Base-by-base conservation (phyloP, 2,113 vertebrate species). In the Rhegmatorhina hoffmannsi region DNA sequence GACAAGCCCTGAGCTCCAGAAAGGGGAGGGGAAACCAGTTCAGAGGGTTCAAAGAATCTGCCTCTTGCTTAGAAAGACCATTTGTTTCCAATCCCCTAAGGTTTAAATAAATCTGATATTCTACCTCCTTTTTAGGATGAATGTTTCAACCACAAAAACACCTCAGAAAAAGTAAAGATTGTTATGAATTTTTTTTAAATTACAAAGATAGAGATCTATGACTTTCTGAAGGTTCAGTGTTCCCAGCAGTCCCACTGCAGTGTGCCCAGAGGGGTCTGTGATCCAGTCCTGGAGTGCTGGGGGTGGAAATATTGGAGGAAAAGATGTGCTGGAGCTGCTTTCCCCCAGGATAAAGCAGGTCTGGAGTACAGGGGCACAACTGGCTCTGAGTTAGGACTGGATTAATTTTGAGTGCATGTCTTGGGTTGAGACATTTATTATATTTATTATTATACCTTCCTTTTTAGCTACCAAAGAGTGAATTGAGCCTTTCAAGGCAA, bases 251-350 rank as follows among this genome's bases (percentile, higher is more conserved):
- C 8, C 0, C 3, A 5, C 4, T 2, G 26, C 49, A 3, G 4
- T 31, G 29, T 23, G 84, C 23, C 14, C 15, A 3, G 36, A 14
- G 60, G 2, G 0, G 2, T 33, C 36, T 29, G 0, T 4, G 7
- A 10, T 4, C 19, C n/a, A 3, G 38, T 17, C 34, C 1, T 0
- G 6, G 5, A 2, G 53, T 3, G 34, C 26, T 13, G 62, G 66
- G 60, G 12, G 13, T n/a, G 53, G 87, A 67, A 67, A 17, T 50
- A 11, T 9, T 74, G 9, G 4, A 46, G 69, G 77, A 33, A 2
- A 25, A 11, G 13, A 18, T 55, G 25, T 31, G 40, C 47, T 55
- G 18, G 0, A 34, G 49, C 23, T 83, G 67, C 0, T 74, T 77
- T 59, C 18, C 20, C 34, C 15, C 9, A 29, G 40, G 55, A 10